Evolutionary conservation across 2,113 vertebrate genomes (phyloP), one percentile per base, ranked within the genome.

Genomic region (Chrysochloris asiatica): DNA sequence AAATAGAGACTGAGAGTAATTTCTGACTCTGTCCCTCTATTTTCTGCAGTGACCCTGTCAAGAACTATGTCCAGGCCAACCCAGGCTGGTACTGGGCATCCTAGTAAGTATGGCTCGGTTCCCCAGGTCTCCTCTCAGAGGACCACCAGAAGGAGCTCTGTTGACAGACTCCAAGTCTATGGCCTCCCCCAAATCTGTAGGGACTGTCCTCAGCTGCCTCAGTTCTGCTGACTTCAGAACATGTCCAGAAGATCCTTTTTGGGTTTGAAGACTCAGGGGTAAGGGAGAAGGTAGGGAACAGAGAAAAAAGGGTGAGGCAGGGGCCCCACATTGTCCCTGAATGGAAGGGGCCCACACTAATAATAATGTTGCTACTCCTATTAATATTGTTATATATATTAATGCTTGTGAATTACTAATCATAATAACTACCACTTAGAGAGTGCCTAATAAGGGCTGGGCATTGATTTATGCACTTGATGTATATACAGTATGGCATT

Each of bases 51-150:
- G 98, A 99, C 43, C 98, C 98, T 0, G 97, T 99, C 77, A 99
- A 98, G 96, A 96, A 97, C 54, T 99, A 99, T 92, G 97, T 99
- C 91, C 99, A 99, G 85, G 88, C 95, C 45, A 98, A 99, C 88
- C 98, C 99, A 45, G 99, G 98, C 67, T 99, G 98, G 98, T 99
- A 99, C 80, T 99, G 99, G 99, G 98, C 98, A 41, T 99, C 99
- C 94, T 99, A 99, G 99, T 99, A 97, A 99, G 99, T 99, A 97
- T 91, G 24, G 38, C 76, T 56, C 17, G 11, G 24, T 9, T 43
- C 38, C 77, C 22, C 77, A 38, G 24, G 0, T 7, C 33, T 47
- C 73, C 26, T 41, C n/a, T 36, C 65, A 71, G 80, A 30, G 59
- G 21, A 61, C 21, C 19, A 69, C 38, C 47, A 30, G 45, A n/a